Evolutionary conservation across 2,797 vertebrate genomes (phyloP), one percentile per base, ranked within the genome.

Genomic region (Periophthalmus magnuspinnatus): DNA sequence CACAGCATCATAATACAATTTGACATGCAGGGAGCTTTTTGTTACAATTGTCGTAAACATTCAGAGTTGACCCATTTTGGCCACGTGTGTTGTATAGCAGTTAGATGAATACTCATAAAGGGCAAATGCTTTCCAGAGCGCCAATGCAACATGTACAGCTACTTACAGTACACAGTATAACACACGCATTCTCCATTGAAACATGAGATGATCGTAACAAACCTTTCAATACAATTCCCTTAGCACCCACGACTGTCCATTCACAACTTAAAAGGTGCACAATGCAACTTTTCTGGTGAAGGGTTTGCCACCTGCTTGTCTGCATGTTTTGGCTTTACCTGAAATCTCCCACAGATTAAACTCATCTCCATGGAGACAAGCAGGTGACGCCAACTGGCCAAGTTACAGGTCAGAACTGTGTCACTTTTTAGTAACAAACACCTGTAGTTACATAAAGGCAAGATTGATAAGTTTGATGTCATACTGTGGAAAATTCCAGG

Each of bases 1-100:
- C 92, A 93, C 91, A 81, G 89, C 86, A 84, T 90, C 84, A 88
- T 92, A 92, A 90, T 90, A 92, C 87, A 89, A 81, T 79, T 85
- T 77, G 78, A 89, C 91, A 92, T 92, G 90, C 87, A 84, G 48
- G 65, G 71, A 77, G 72, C 77, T 54, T 55, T 65, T 60, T 74
- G 81, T 64, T 71, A 81, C 72, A 81, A 83, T 32, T 67, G 74
- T 81, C 85, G 91, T 91, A 93, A 92, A 93, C 91, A 86, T 90
- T 92, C 81, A 81, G 84, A 72, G 72, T 81, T 64, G 82, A 91
- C 86, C 89, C 86, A 84, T 89, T 75, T 78, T 55, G 75, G 84
- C 76, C 85, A 77, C 79, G 72, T 83, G 61, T 48, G 41, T 61
- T 77, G 74, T 73, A 59, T 33, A 52, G 67, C 84, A 87, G 64